A percentile compares a stretch with the other conserved stretches of the same genome.
Conservation (phyloP, 2,888 invertebrate genomes). For the Drosophila nigricruria region DNA sequence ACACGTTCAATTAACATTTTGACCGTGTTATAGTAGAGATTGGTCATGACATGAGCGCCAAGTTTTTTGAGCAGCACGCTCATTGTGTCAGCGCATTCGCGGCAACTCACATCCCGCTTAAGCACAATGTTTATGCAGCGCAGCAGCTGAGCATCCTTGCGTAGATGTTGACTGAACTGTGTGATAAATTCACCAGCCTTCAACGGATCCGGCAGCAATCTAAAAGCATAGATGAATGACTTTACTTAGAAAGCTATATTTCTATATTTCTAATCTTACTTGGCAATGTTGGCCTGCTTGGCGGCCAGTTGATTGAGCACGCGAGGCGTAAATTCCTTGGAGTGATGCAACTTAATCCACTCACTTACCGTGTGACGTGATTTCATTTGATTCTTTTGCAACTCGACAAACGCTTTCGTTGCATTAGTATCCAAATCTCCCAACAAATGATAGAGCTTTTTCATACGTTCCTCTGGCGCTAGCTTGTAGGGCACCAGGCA, state of each 20-base stretch:
- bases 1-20: slow-evolving; percentile 97
- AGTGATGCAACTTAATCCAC: slow-evolving; percentile 93
- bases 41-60: slow-evolving; percentile 97
- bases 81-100: slow-evolving; percentile 96
- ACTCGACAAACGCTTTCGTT: slow-evolving; percentile 95
- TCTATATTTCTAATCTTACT: slow-evolving; percentile 61
- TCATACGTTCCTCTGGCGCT: slow-evolving; percentile 95
- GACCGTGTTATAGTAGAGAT: slow-evolving; percentile 97
- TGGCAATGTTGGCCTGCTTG: slow-evolving; percentile 86
- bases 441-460: slow-evolving; percentile 94
- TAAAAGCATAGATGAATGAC: slow-evolving; percentile 70
- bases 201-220: slow-evolving; percentile 95
- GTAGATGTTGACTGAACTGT: slow-evolving; percentile 92
- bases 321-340: slow-evolving; percentile 88
- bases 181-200: slow-evolving; percentile 95
- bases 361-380: slow-evolving; percentile 94
- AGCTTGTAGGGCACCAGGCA: slow-evolving; percentile 97
- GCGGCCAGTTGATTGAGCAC: slow-evolving; percentile 90
- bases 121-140: slow-evolving; percentile 95
- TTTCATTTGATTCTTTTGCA: slow-evolving; percentile 95
- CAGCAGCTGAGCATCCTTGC: slow-evolving; percentile 89
- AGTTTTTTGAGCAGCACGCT: slow-evolving; percentile 94
- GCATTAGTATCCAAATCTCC: slow-evolving; percentile 98
- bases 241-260: background rate
- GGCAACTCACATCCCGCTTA: slow-evolving; percentile 95